phyloP scores from a whole-genome alignment of 53 echinoderm and acorn worm species.

The Mesocentrotus franciscanus region DNA sequence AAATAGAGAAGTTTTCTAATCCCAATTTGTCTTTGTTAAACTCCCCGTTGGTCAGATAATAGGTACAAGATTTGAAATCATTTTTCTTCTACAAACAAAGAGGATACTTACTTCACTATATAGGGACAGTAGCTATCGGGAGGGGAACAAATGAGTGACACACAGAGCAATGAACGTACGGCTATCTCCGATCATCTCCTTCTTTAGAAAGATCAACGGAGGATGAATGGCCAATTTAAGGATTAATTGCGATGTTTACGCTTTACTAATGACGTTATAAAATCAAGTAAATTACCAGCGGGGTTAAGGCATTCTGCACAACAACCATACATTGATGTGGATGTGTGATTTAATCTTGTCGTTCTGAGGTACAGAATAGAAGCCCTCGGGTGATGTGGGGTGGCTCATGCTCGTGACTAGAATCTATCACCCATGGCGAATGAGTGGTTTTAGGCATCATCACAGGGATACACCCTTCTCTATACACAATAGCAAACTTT shows the following conservation, averaged over 20 bases:
- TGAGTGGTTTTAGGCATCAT: constrained; percentile 1
- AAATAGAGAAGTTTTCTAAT: no score
- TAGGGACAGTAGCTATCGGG: background rate
- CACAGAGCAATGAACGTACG: background rate
- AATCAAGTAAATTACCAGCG: constrained; percentile 35
- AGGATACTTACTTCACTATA: background rate
- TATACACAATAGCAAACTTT: background rate
- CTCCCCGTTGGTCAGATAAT: no score
- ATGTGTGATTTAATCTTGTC: background rate
- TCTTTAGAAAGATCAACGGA: background rate
- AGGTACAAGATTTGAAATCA: background rate
- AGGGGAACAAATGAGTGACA: background rate
- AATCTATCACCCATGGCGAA: constrained; percentile 12
- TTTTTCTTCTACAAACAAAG: background rate
- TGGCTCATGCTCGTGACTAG: background rate
- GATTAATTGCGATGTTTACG: constrained; percentile 51
- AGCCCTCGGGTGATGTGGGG: constrained; percentile 19
- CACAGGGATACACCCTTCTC: background rate
- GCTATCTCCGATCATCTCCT: background rate
- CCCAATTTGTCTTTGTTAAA: no score
- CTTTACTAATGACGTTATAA: constrained; percentile 37
- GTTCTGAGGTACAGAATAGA: background rate
- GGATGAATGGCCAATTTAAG: constrained; percentile 19
- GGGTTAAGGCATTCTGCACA: background rate
- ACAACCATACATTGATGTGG: background rate